These are phyloP conservation scores for Hippocampus abdominalis DNA, from an alignment of 2,113 vertebrate genomes.

Conservation along the genomic window DNA sequence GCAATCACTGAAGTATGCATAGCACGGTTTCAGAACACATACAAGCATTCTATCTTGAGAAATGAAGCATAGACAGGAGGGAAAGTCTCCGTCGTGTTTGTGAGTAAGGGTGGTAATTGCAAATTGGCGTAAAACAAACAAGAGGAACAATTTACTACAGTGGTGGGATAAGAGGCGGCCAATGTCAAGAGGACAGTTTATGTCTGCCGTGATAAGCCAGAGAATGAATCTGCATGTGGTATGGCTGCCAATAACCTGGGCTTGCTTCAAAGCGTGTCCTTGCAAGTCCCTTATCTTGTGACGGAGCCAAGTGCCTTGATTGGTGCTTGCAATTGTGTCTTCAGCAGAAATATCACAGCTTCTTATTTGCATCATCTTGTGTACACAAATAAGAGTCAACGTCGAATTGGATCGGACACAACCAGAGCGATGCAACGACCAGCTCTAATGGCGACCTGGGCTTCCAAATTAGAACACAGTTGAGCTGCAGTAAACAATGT, in stretches of 20 bases:
- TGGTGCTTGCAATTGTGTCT: slow-evolving; percentile 35
- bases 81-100: slow-evolving; percentile 35
- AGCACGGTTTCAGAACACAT: slow-evolving; percentile 18
- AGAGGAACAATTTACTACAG: slow-evolving; percentile 22
- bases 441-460: slow-evolving; percentile 51
- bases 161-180: slow-evolving; percentile 31
- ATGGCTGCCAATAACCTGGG: slow-evolving; percentile 27
- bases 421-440: slow-evolving; percentile 53
- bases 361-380: slow-evolving; percentile 43
- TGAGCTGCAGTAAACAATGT: slow-evolving; percentile 38
- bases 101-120: slow-evolving; percentile 39
- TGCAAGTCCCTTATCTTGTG: slow-evolving; percentile 25
- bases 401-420: slow-evolving; percentile 54
- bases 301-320: slow-evolving; percentile 24
- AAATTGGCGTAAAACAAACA: slow-evolving; percentile 53
- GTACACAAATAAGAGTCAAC: slow-evolving; percentile 42
- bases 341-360: slow-evolving; percentile 39
- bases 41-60: slow-evolving; percentile 28
- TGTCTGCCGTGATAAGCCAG: slow-evolving; percentile 20
- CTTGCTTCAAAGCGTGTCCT: slow-evolving; percentile 41
- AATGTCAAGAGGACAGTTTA: slow-evolving; percentile 40
- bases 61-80: slow-evolving; percentile 34
- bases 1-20: slow-evolving; percentile 23
- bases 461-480: slow-evolving; percentile 33
- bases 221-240: slow-evolving; percentile 25